Conservation (phyloP, 2,888 invertebrate species). For the Podabrus alpinus region DNA sequence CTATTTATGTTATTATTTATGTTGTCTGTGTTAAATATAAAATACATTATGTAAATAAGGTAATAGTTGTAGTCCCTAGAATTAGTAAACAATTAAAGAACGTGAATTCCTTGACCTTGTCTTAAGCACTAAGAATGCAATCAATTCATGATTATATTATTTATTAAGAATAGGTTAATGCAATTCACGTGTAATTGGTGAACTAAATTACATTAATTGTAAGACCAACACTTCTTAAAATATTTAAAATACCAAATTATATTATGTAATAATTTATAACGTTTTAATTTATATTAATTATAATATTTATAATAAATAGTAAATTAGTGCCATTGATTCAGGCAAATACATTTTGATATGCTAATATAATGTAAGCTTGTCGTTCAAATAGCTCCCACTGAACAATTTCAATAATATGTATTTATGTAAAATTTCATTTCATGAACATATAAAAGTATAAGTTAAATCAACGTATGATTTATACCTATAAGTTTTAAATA, state of each 20-base stretch:
- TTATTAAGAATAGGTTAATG: constrained; percentile 46
- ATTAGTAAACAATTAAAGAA: constrained; percentile 8
- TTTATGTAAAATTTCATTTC: neutral
- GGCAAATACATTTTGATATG: constrained; percentile 28
- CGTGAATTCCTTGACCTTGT: constrained; percentile 46
- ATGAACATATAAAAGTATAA: neutral
- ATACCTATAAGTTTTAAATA: neutral
- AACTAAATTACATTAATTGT: constrained; percentile 11
- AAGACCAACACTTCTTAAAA: constrained; percentile 16
- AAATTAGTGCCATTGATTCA: constrained; percentile 43
- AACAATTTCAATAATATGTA: neutral
- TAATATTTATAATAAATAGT: constrained; percentile 14
- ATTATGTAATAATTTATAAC: constrained; percentile 2
- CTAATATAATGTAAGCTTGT: neutral
- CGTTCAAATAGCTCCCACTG: neutral
- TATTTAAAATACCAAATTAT: constrained; percentile 22
- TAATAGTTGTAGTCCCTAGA: constrained; percentile 2
- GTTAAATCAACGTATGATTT: neutral
- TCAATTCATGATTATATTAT: neutral
- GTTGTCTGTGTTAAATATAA: constrained; percentile 13
- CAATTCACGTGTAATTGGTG: constrained; percentile 36
- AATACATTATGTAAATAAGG: constrained; percentile 27
- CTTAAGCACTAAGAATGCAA: neutral
- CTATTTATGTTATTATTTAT: constrained; percentile 14
- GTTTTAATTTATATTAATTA: constrained; percentile 18